Conservation (phyloP, 35 echinoderm and acorn worm species). For the Acanthaster planci region DNA sequence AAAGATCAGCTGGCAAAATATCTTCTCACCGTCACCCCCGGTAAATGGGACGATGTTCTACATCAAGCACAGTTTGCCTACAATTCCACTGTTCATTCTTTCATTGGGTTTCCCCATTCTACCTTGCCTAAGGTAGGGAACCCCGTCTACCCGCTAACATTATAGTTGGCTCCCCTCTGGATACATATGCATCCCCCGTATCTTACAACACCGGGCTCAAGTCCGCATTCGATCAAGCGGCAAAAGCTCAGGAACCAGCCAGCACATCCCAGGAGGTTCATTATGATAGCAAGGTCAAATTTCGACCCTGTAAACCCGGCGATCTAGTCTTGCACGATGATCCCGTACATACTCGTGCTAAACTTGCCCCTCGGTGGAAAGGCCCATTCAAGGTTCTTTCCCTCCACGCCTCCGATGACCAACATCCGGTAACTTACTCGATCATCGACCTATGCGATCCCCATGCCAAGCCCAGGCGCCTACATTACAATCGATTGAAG, state of each 20-base stretch:
- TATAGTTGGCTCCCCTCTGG: too few relatives aligned
- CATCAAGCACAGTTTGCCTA: slow-evolving; percentile 43
- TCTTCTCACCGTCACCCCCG: neutral
- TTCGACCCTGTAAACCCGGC: neutral
- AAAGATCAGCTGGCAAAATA: slow-evolving; percentile 29
- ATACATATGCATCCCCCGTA: neutral
- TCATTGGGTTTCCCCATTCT: slow-evolving; percentile 70
- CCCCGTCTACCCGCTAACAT: slow-evolving; percentile 24
- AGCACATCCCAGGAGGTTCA: neutral
- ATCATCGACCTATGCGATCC: neutral
- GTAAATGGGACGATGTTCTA: slow-evolving; percentile 21
- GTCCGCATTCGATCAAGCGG: neutral
- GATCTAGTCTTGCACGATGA: neutral
- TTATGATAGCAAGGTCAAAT: neutral
- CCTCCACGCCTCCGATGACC: neutral
- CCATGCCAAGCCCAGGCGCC: neutral
- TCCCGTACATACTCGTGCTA: neutral
- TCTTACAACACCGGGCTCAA: neutral
- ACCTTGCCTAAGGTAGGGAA: slow-evolving; percentile 67
- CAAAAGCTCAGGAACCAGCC: neutral
- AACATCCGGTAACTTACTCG: neutral
- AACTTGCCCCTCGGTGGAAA: slow-evolving; percentile 5
- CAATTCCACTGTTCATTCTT: slow-evolving; percentile 55
- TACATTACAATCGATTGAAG: neutral
- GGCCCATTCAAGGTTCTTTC: neutral